Evolutionary conservation across 2,113 vertebrate genomes (phyloP).

Genomic region (Brachionichthys hirsutus): DNA sequence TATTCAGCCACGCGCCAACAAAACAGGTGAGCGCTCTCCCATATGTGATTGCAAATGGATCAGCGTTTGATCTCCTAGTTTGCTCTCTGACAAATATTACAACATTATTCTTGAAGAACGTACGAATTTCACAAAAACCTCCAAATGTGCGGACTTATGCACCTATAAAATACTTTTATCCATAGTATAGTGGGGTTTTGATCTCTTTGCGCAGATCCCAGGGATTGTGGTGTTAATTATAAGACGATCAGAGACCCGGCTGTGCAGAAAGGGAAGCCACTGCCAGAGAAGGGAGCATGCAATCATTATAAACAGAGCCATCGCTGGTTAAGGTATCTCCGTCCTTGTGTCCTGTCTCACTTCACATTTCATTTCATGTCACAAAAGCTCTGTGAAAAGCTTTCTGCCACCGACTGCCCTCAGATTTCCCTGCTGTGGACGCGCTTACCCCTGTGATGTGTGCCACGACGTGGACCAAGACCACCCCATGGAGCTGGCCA

Average conservation of each 20-base stretch:
- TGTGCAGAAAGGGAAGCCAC: slow-evolving; percentile 80
- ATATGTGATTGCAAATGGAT: slow-evolving; percentile 10
- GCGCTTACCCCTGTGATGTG: slow-evolving; percentile 78
- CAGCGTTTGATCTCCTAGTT: slow-evolving; percentile 17
- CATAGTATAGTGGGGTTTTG: not conserved
- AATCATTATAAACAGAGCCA: slow-evolving; percentile 82
- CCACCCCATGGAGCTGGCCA: slow-evolving; percentile 82
- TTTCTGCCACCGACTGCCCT: not conserved
- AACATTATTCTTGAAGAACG: slow-evolving; percentile 3
- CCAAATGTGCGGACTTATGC: not conserved
- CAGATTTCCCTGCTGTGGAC: slow-evolving; percentile 83
- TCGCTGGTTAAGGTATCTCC: slow-evolving; percentile 80
- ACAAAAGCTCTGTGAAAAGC: not conserved
- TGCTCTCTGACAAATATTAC: not conserved
- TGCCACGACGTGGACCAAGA: slow-evolving; percentile 82
- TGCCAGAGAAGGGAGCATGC: slow-evolving; percentile 79
- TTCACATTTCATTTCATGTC: not conserved
- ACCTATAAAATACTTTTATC: not conserved
- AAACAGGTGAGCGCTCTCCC: slow-evolving; percentile 65
- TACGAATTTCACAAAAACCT: not conserved
- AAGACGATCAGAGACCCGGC: slow-evolving; percentile 72
- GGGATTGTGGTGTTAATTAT: slow-evolving; percentile 18
- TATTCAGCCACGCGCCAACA: slow-evolving; percentile 64
- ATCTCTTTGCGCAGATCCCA: slow-evolving; percentile 49
- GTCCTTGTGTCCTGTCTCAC: not conserved